phyloP scores from a whole-genome alignment of 2,113 vertebrate genomes.

The Sakesphorus luctuosus region DNA sequence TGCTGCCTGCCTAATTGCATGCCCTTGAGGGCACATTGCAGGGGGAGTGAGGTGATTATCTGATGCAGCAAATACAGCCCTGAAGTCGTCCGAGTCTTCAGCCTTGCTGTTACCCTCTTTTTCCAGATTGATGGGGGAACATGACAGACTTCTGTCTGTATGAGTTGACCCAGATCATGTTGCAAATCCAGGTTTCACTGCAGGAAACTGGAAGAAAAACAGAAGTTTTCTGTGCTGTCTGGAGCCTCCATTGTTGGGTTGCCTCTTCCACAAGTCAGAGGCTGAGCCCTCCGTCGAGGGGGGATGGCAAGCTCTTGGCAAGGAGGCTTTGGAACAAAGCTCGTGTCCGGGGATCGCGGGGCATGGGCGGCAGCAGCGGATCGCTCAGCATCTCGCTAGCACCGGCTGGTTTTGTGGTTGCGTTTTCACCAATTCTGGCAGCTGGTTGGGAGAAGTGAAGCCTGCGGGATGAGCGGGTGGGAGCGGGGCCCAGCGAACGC shows the following conservation, averaged over 20 bases:
- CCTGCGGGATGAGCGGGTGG: rapidly evolving
- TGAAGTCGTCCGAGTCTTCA: not conserved
- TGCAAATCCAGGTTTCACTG: not conserved
- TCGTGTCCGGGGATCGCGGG: rapidly evolving
- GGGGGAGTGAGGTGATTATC: rapidly evolving
- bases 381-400: not conserved
- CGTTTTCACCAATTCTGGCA: rapidly evolving
- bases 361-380: not conserved
- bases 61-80: not conserved
- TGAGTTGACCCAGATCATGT: rapidly evolving
- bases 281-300: rapidly evolving
- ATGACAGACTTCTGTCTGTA: not conserved
- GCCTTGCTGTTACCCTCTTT: rapidly evolving
- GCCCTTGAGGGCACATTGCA: not conserved
- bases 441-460: rapidly evolving
- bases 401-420: not conserved
- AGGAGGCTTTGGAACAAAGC: not conserved
- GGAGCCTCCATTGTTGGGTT: not conserved
- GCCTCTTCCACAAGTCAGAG: not conserved
- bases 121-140: not conserved
- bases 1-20: not conserved
- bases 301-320: not conserved
- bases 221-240: not conserved
- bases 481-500: rapidly evolving
- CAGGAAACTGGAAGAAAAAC: not conserved